Base-by-base conservation (phyloP, 1,140 invertebrate species). In the Drosophila kepulauana region DNA sequence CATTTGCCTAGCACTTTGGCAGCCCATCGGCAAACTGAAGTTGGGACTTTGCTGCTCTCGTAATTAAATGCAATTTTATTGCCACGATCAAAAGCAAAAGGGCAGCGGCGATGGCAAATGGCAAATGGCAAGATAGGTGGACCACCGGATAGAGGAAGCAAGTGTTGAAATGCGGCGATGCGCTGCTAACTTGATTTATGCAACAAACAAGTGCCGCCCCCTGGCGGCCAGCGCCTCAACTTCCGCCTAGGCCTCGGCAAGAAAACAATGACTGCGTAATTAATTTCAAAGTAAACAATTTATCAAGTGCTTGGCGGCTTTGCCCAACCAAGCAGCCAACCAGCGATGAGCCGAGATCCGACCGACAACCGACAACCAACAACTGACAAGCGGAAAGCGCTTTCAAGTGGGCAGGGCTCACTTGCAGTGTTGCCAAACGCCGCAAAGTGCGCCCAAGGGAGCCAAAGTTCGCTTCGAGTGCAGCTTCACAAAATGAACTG, bases 61-160 rank as follows among this genome's bases (percentile, higher is more conserved):
- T 89, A 88, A 88, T 88, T 88, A 88, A 88, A 88, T 89, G 85
- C 78, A 88, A 88, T 88, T 88, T 88, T 88, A 88, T 88, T 81
- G 78, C 85, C 81, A 76, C 86, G 85, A 88, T 88, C 85, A 82
- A 72, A 43, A 59, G 81, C 78, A 62, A 72, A 80, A 79, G 75
- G 62, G 66, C 68, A 66, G 61, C 57, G 52, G 11, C 43, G 54
- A 48, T 49, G 45, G 30, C 28, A 46, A 48, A 20, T 46, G 51
- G 51, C n/a, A 54, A 54, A 35, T 15, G 28, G 81, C 71, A 58
- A 48, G 57, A 69, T 71, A 80, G 79, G 66, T 78, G 76, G 77
- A 49, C 71, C 25, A 35, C 57, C 66, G 66, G 54, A 68, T 65
- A 52, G 48, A 77, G 78, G 52, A 75, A 78, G 58, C 56, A 74